Conservation (phyloP, 2,797 vertebrate species). For the Trachurus trachurus region DNA sequence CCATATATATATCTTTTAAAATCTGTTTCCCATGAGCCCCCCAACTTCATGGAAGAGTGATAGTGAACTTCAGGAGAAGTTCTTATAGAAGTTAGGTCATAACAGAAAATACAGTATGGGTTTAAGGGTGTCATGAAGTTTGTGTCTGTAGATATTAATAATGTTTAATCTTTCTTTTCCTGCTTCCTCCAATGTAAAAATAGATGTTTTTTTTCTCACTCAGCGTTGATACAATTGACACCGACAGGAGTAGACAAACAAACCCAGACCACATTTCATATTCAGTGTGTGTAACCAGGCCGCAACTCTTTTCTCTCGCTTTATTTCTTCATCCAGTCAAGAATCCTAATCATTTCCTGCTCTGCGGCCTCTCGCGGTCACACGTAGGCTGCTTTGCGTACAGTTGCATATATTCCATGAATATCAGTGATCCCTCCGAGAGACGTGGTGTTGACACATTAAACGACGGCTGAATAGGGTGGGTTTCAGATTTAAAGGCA, state of each 20-base stretch:
- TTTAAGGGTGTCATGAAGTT: background rate
- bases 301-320: background rate
- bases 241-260: background rate
- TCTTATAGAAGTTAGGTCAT: background rate
- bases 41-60: background rate
- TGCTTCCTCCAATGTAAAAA: background rate
- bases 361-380: constrained; percentile 16
- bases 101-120: background rate
- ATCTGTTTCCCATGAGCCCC: background rate
- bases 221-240: background rate
- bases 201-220: background rate
- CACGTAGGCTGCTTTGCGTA: constrained; percentile 1
- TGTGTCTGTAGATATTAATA: background rate
- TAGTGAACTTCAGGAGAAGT: background rate
- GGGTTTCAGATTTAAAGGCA: constrained; percentile 62
- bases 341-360: background rate
- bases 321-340: background rate
- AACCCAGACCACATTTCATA: background rate
- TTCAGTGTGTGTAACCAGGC: background rate
- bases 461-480: constrained; percentile 51
- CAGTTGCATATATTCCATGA: constrained; percentile 19
- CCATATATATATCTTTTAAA: background rate
- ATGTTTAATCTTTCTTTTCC: background rate
- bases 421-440: constrained; percentile 30
- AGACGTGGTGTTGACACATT: constrained; percentile 35